Evolutionary conservation across 1,140 invertebrate species (phyloP).

Genomic region (Eupeodes corollae): DNA sequence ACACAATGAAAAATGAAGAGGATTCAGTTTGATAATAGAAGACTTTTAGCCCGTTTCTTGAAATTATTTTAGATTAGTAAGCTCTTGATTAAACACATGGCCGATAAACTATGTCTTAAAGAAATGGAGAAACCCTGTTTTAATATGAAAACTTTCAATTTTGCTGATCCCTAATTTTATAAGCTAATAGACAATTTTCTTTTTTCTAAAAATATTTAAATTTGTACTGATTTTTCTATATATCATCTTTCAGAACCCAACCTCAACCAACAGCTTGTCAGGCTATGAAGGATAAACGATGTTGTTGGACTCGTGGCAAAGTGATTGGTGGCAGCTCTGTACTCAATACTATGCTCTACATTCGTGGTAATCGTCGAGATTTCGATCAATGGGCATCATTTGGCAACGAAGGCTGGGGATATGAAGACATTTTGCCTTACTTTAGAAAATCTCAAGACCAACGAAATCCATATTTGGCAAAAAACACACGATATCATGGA

Average conservation of each 20-base stretch:
- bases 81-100: too few relatives aligned
- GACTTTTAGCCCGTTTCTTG: too few relatives aligned
- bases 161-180: too few relatives aligned
- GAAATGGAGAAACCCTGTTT: too few relatives aligned
- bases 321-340: constrained; percentile 78
- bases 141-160: too few relatives aligned
- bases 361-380: constrained; percentile 79
- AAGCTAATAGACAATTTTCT: too few relatives aligned
- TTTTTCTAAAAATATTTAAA: too few relatives aligned
- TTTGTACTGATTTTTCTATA: too few relatives aligned
- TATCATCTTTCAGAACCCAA: constrained; percentile 63
- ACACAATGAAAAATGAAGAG: too few relatives aligned
- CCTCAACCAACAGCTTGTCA: constrained; percentile 74
- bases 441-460: constrained; percentile 81
- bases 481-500: constrained; percentile 54
- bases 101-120: too few relatives aligned
- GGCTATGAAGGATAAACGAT: constrained; percentile 67
- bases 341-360: constrained; percentile 83
- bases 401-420: constrained; percentile 84
- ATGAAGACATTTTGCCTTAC: constrained; percentile 74
- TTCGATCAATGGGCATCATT: constrained; percentile 81
- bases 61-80: too few relatives aligned
- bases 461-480: constrained; percentile 67
- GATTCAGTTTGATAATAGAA: too few relatives aligned
- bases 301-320: constrained; percentile 76